Base-by-base conservation (phyloP, 2,797 vertebrate genomes). In the Sylvia borin region DNA sequence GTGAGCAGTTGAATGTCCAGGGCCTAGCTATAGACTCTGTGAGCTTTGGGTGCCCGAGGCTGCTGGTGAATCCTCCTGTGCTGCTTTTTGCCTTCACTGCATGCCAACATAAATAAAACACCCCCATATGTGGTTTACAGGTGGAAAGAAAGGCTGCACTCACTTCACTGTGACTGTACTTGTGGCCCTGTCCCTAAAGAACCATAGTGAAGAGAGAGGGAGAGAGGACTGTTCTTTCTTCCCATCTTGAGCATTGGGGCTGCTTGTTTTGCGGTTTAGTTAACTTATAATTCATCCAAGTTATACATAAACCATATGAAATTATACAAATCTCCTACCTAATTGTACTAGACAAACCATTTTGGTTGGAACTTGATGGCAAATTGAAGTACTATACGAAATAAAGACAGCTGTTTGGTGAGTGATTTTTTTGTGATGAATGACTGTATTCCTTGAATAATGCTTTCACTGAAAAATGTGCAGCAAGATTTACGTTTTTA, bases 121-220 rank as follows among this genome's bases (percentile, higher is more conserved):
- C 19, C 12, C 22, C 4, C 7, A 45, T 0, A 0, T 7, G 22
- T 26, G 3, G 21, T 26, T 80, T 45, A 31, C 19, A 42, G 43
- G 25, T 65, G n/a, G 53, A 90, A 68, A 50, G 18, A 61, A 57
- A 77, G 16, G 11, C 19, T 90, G 45, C 8, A 13, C 11, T 65
- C 80, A 13, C 43, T 19, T 84, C 15, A 25, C 20, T 2, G 3
- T 25, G 6, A 7, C 10, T 60, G 18, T 36, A 5, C 31, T 24
- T 24, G 9, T 19, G 29, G 21, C 40, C 15, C 27, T 80, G 31
- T 55, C 7, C 16, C 9, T 15, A 43, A 32, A 70, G 24, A 18
- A 45, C 24, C 45, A 54, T 0, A 15, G 17, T 14, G 15, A 27
- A 76, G 21, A 0, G 0, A 1, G 1, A 66, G 16, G n/a, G 21